Evolutionary conservation across 2,888 invertebrate species (phyloP), one percentile per base, ranked within the genome.

Genomic region (Cheilosia pagana): DNA sequence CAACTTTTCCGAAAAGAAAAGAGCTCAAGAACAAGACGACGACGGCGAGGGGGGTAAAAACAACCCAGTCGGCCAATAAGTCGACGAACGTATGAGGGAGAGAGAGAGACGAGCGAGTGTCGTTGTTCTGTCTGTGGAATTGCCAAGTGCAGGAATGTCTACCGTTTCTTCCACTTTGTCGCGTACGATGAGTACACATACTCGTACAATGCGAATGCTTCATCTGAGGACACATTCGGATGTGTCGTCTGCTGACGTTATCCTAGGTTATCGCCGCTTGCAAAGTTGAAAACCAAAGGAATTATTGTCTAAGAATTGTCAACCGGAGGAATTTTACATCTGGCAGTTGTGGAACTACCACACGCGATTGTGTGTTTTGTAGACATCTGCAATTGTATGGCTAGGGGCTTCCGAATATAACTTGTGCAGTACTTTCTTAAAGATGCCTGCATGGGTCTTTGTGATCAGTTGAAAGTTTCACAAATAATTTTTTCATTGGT

Each of bases 41-140:
- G 55, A 25, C 16, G 25, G 57, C 57, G 19, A n/a, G n/a, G n/a
- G n/a, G n/a, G 35, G 28, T 67, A 76, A 77, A 59, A 72, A 68
- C 79, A 83, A 79, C 79, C 79, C 68, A 83, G 79, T 83, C 68
- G 83, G 79, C 83, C 83, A 83, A 83, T 72, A 83, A 83, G 79
- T 83, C 83, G 83, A 83, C 83, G 70, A 65, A 79, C 83, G 70
- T 57, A 70, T 70, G 53, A 83, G 74, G 71, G 28, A 50, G 28
- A 12, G 48, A 12, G 8, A 62, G 21, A 21, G 19, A 31, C 6
- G 62, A 41, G 14, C 35, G 57, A 72, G 75, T 74, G 31, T 60
- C 53, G 67, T 53, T 39, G 48, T 60, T 62, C 53, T 60, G 59
- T 70, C 52, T 81, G 59, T 70, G 59, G 52, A 53, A 53, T 59